Evolutionary conservation across 30 jellyfish, hydroid and myxozoan species (phyloP).

Genomic region (Rhopilema esculentum): DNA sequence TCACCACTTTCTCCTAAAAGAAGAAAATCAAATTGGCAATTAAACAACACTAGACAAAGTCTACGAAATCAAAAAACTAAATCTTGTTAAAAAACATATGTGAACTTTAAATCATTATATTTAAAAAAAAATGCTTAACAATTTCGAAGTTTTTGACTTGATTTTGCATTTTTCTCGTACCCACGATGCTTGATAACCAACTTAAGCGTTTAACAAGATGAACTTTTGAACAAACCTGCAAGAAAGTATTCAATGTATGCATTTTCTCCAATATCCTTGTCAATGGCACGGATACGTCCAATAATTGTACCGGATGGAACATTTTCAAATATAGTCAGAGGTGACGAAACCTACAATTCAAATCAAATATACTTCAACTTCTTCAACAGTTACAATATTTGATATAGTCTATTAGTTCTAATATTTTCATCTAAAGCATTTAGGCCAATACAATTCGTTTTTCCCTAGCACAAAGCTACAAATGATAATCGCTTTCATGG

Average conservation of each 20-base stretch:
- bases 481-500: too few relatives aligned
- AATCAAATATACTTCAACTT: background rate
- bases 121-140: background rate
- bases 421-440: too few relatives aligned
- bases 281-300: constrained; percentile 56
- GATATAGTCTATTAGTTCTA: too few relatives aligned
- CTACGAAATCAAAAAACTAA: background rate
- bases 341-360: constrained; percentile 3
- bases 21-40: background rate
- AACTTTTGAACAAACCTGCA: constrained; percentile 13
- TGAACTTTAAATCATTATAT: background rate
- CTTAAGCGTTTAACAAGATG: background rate
- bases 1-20: background rate
- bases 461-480: too few relatives aligned
- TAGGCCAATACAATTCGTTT: too few relatives aligned
- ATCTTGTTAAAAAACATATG: too few relatives aligned
- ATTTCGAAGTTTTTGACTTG: too few relatives aligned
- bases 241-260: constrained; percentile 35
- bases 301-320: constrained; percentile 44
- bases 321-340: constrained; percentile 46
- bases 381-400: too few relatives aligned
- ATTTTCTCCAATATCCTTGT: constrained; percentile 48
- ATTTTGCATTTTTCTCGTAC: too few relatives aligned
- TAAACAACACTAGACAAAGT: background rate
- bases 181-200: too few relatives aligned